These are phyloP conservation scores for Characodon lateralis DNA, from an alignment of 2,797 vertebrate genomes.

Conservation along the genomic window DNA sequence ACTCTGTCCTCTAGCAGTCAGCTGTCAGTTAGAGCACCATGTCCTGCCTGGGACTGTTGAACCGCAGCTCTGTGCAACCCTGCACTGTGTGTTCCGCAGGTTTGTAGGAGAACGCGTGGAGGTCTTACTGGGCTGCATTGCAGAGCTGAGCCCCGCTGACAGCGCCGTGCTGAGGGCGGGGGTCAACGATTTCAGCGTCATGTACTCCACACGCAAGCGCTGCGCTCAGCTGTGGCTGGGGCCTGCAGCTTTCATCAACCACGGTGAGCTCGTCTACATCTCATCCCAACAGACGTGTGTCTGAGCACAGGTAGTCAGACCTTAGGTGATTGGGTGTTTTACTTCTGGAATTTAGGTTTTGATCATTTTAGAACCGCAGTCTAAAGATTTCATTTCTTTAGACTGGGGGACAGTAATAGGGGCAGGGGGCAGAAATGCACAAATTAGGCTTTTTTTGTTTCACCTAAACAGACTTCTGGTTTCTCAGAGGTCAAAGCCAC, in stretches of 20 bases:
- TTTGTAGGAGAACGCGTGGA: slow-evolving; percentile 89
- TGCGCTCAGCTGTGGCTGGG: slow-evolving; percentile 94
- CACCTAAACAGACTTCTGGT: too few species aligned
- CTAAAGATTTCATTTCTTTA: too few species aligned
- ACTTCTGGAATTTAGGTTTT: too few species aligned
- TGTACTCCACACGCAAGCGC: slow-evolving; percentile 94
- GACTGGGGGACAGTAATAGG: too few species aligned
- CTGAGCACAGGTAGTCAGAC: too few species aligned
- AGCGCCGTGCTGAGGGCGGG: slow-evolving; percentile 86
- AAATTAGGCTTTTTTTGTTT: too few species aligned
- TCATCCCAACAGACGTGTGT: not conserved
- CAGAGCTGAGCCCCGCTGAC: slow-evolving; percentile 88
- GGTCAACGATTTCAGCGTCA: slow-evolving; percentile 94
- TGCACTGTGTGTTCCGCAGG: slow-evolving; percentile 69
- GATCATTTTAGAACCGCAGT: too few species aligned
- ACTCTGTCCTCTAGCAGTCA: not conserved
- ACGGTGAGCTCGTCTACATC: slow-evolving; percentile 79
- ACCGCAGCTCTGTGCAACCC: not conserved
- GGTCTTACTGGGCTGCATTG: slow-evolving; percentile 90
- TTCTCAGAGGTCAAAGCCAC: too few species aligned
- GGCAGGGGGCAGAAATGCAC: too few species aligned
- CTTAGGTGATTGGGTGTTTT: too few species aligned
- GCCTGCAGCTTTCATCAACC: slow-evolving; percentile 94
- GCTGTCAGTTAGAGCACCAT: not conserved
- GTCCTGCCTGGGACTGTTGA: not conserved